phyloP scores from a whole-genome alignment of 1,140 invertebrate genomes.

The Anoplophora glabripennis region DNA sequence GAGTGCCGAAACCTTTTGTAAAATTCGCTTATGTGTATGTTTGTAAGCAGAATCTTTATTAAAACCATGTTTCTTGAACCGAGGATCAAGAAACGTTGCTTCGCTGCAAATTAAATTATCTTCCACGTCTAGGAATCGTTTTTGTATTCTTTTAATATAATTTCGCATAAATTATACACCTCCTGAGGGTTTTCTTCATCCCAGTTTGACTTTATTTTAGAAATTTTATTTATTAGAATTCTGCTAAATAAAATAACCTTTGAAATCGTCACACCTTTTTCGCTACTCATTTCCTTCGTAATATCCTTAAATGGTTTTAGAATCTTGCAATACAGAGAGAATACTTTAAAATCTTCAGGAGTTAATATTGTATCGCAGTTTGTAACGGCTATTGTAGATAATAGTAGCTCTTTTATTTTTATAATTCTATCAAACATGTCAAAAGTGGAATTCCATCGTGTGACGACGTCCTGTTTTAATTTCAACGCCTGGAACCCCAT shows the following conservation, averaged over 20 bases:
- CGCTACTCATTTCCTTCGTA: slow-evolving; percentile 37
- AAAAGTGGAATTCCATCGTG: slow-evolving; percentile 35
- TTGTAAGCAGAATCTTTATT: no score
- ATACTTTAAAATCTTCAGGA: slow-evolving; percentile 17
- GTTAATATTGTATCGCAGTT: slow-evolving; percentile 7
- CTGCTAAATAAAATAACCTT: slow-evolving; percentile 20
- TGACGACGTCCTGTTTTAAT: slow-evolving; percentile 31
- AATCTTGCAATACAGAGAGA: slow-evolving; percentile 1
- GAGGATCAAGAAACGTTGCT: slow-evolving; percentile 27
- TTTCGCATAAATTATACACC: slow-evolving; percentile 23
- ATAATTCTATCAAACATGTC: slow-evolving; percentile 31
- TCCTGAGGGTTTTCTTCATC: slow-evolving; percentile 15
- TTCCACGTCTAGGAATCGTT: slow-evolving; percentile 8
- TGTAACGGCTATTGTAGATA: slow-evolving; percentile 16
- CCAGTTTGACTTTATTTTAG: slow-evolving; percentile 10
- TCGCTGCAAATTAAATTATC: background rate
- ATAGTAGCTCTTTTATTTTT: slow-evolving; percentile 14
- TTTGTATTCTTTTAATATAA: slow-evolving; percentile 14
- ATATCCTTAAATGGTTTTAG: slow-evolving; percentile 40
- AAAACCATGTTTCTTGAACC: no score
- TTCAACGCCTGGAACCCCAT: slow-evolving; percentile 24
- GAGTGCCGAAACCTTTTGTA: slow-evolving; percentile 35
- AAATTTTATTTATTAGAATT: slow-evolving; percentile 20
- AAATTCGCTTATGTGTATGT: slow-evolving; percentile 19
- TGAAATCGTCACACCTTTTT: slow-evolving; percentile 35